Base-by-base conservation (phyloP, 2,797 vertebrate species). In the Chelon labrosus region DNA sequence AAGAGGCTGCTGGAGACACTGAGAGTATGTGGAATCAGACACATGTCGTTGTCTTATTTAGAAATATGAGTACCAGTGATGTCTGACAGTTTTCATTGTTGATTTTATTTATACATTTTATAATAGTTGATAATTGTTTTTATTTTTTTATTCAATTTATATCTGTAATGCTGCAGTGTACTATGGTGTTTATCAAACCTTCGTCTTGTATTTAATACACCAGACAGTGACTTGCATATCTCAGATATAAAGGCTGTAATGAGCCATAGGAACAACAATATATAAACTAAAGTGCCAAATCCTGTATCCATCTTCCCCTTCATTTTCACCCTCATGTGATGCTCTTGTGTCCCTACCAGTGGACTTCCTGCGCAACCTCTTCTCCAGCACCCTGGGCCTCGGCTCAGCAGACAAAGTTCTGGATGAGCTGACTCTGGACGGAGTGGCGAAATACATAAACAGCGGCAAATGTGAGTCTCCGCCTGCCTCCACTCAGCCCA, bases 361-460 rank as follows among this genome's bases (percentile, higher is more conserved):
- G 97, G 97, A 98, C 46, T 96, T 97, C 70, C 92, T 98, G 72
- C 95, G 96, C 19, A 95, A 91, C 78, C 91, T 97, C 13, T 96
- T 98, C 90, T 96, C 96, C 59, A 95, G 93, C 56, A 94, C 95
- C 0, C 85, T 97, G 74, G 95, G 95, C 38, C 86, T 97, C 22
- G 94, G 94, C 46, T 79, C 94, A 35, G 52, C 90, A 20, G 96
- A 97, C 38, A 96, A 95, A 63, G 93, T 96, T 64, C 84, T 98
- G 71, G 96, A 98, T 4, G 96, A 97, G 52, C 85, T 97, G n/a
- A 96, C 92, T 7, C 83, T 98, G 69, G 95, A 95, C 0, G 96
- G 94, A 3, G 94, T 98, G 22, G 94, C 95, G 3, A 93, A 57
- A n/a, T 96, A 96, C 85, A 95, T 98, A 61, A 94, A 92, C 47